These are phyloP conservation scores for Cheilosia vernalis DNA, from an alignment of 2,888 invertebrate genomes.

Conservation along the genomic window DNA sequence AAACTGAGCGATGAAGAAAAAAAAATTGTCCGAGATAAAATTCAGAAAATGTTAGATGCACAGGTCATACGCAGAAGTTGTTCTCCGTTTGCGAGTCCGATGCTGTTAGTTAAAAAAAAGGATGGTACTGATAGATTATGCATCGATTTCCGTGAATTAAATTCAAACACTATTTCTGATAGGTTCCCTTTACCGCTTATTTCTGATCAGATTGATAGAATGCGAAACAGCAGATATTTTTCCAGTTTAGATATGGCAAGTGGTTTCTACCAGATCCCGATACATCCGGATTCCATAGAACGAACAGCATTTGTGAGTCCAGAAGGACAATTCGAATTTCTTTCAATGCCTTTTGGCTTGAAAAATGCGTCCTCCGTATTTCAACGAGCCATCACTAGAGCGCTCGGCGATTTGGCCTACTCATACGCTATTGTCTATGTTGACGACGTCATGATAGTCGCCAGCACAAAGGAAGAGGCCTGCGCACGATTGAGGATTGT, in stretches of 20 bases:
- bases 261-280: slow-evolving; percentile 54
- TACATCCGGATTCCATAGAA: slow-evolving; percentile 49
- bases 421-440: slow-evolving; percentile 52
- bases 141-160: slow-evolving; percentile 30
- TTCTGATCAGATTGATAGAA: slow-evolving; percentile 16
- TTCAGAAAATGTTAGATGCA: slow-evolving; percentile 20
- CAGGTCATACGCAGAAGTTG: slow-evolving; percentile 16
- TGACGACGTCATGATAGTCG: slow-evolving; percentile 62
- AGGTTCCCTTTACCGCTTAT: slow-evolving; percentile 28
- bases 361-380: slow-evolving; percentile 52
- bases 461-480: slow-evolving; percentile 45
- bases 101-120: slow-evolving; percentile 34
- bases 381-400: slow-evolving; percentile 14
- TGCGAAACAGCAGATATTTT: slow-evolving; percentile 46
- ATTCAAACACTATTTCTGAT: slow-evolving; percentile 18
- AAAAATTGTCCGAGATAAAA: slow-evolving; percentile 19
- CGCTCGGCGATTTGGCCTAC: slow-evolving; percentile 47
- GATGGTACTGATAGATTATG: slow-evolving; percentile 26
- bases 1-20: slow-evolving; percentile 23
- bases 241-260: slow-evolving; percentile 48
- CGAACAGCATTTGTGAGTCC: slow-evolving; percentile 34
- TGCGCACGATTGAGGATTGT: slow-evolving; percentile 43
- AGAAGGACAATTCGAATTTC: slow-evolving; percentile 38
- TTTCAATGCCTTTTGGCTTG: slow-evolving; percentile 45
- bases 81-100: slow-evolving; percentile 38